Evolutionary conservation across 2,113 vertebrate genomes (phyloP).

Genomic region (Ceyx cyanopectus): DNA sequence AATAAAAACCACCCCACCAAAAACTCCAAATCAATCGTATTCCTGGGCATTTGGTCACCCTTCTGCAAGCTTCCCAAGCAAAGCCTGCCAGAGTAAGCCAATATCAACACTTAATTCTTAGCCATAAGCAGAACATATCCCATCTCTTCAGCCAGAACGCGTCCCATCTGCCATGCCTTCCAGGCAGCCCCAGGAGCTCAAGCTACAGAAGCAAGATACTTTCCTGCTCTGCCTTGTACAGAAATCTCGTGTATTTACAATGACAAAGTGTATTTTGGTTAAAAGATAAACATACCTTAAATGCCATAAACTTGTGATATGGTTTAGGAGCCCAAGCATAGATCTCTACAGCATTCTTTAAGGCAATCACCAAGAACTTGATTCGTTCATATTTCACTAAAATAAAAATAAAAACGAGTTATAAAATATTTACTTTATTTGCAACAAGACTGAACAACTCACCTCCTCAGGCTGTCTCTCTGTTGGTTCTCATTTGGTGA

Average conservation of each 20-base stretch:
- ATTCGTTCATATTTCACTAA: conserved; percentile 98
- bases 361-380: conserved; percentile 97
- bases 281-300: conserved; percentile 86
- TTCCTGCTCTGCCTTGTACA: background rate
- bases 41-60: background rate
- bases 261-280: background rate
- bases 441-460: background rate
- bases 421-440: background rate
- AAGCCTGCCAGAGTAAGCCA: background rate
- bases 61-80: background rate
- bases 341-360: conserved; percentile 98
- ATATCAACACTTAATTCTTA: background rate
- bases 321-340: conserved; percentile 99
- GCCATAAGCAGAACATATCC: background rate
- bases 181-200: background rate
- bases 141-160: background rate
- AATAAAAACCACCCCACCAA: background rate
- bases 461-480: background rate
- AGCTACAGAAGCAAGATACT: background rate
- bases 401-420: conserved; percentile 53
- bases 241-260: background rate
- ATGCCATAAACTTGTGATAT: conserved; percentile 99
- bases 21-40: background rate
- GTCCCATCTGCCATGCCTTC: background rate
- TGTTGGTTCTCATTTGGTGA: background rate